phyloP scores from a whole-genome alignment of 2,888 invertebrate species.

The Tinea semifulvella region DNA sequence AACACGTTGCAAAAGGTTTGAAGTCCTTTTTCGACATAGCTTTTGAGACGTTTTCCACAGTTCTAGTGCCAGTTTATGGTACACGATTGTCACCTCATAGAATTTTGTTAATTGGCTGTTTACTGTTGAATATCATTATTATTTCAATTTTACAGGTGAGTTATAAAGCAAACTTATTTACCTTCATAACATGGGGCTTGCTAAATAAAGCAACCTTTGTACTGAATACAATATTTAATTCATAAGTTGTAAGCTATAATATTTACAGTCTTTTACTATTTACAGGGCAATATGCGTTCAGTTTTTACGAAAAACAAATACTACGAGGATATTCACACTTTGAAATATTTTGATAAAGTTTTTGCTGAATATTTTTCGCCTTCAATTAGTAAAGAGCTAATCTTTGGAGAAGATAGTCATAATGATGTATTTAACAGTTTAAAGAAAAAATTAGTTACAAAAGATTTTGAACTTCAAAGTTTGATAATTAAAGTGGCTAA shows the following conservation, averaged over 20 bases:
- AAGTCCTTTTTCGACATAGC: background rate
- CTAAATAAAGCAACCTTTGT: no score
- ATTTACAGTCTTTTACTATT: slow-evolving; percentile 1
- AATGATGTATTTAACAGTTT: slow-evolving; percentile 5
- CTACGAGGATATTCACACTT: slow-evolving; percentile 7
- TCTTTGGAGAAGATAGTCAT: background rate
- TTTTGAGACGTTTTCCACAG: slow-evolving; percentile 4
- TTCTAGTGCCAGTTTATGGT: slow-evolving; percentile 2
- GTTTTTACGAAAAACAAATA: slow-evolving; percentile 10
- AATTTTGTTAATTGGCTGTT: slow-evolving; percentile 3
- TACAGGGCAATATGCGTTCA: slow-evolving; percentile 15
- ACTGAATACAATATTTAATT: no score
- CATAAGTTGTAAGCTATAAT: no score
- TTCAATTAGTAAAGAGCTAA: background rate
- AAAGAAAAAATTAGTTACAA: slow-evolving; percentile 2
- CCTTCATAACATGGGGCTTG: no score
- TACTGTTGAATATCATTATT: slow-evolving; percentile 3
- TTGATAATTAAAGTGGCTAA: background rate
- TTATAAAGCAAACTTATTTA: background rate
- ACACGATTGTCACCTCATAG: background rate
- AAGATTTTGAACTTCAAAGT: background rate
- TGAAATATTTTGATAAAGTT: slow-evolving; percentile 1
- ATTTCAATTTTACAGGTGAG: slow-evolving; percentile 15
- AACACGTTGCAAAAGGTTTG: background rate
- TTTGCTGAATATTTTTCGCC: background rate